Evolutionary conservation across 35 echinoderm and acorn worm genomes (phyloP).

Genomic region (Holothuria glaberrima): DNA sequence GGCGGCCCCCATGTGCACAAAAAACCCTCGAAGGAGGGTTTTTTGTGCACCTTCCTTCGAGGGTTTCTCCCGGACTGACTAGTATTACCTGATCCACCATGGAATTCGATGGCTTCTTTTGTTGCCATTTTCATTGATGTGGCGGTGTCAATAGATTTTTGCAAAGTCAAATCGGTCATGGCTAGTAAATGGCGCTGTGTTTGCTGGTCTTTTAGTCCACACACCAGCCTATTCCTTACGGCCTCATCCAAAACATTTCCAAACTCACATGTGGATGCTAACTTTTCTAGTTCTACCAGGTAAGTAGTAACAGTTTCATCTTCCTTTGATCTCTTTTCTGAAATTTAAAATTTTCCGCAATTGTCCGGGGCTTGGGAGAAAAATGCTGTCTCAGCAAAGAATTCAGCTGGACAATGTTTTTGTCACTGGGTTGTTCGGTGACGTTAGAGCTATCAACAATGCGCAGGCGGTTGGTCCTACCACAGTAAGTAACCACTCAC

Average conservation of each 20-base stretch:
- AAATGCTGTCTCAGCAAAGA: neutral
- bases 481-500: conserved; percentile 58
- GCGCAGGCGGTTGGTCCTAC: conserved; percentile 38
- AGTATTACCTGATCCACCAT: neutral
- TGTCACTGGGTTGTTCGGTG: conserved; percentile 12
- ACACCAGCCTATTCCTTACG: conserved; percentile 36
- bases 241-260: neutral
- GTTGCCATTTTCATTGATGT: conserved; percentile 37
- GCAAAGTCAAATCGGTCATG: neutral
- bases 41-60: too few species aligned
- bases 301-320: conserved; percentile 38
- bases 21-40: too few species aligned
- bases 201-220: conserved; percentile 34
- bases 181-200: conserved; percentile 9
- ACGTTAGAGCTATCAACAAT: neutral
- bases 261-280: conserved; percentile 11
- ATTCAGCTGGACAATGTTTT: neutral
- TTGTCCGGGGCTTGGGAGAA: neutral
- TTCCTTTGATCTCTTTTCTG: conserved; percentile 48
- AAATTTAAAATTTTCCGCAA: conserved; percentile 58
- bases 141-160: conserved; percentile 30
- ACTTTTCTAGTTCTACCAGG: conserved; percentile 7
- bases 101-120: conserved; percentile 44
- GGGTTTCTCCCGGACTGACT: too few species aligned
- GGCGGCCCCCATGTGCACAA: neutral